phyloP scores from a whole-genome alignment of 1,140 invertebrate species.

The Copidosoma floridanum region DNA sequence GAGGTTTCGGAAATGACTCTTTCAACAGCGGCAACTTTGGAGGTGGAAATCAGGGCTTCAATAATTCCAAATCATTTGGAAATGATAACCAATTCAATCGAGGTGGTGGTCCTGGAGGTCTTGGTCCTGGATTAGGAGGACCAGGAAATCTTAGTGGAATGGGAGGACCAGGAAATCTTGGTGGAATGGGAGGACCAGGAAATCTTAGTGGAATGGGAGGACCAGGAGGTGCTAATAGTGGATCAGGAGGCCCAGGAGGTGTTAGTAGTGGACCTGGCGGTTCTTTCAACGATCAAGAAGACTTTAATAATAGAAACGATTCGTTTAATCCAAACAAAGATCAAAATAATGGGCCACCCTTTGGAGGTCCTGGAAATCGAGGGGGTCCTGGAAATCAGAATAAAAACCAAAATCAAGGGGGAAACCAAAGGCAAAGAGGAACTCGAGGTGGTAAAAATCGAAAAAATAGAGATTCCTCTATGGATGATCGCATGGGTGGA shows the following conservation, averaged over 20 bases:
- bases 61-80: slow-evolving; percentile 9
- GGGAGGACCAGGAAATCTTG: no score
- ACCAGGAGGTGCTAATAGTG: no score
- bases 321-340: slow-evolving; percentile 9
- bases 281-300: no score
- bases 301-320: slow-evolving; percentile 28
- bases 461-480: slow-evolving; percentile 11
- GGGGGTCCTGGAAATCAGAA: slow-evolving; percentile 14
- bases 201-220: slow-evolving; percentile 27
- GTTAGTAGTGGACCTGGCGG: slow-evolving; percentile 29
- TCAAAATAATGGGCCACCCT: slow-evolving; percentile 8
- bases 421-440: slow-evolving; percentile 14
- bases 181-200: background rate
- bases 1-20: slow-evolving; percentile 18
- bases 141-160: slow-evolving; percentile 24
- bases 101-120: slow-evolving; percentile 6
- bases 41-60: slow-evolving; percentile 17
- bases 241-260: slow-evolving; percentile 2
- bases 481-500: slow-evolving; percentile 24
- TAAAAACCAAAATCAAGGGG: slow-evolving; percentile 11
- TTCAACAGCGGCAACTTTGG: slow-evolving; percentile 17
- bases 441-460: slow-evolving; percentile 19
- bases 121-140: background rate
- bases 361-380: background rate
- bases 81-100: slow-evolving; percentile 23